phyloP scores from a whole-genome alignment of 2,113 vertebrate species.

The Procapra przewalskii region DNA sequence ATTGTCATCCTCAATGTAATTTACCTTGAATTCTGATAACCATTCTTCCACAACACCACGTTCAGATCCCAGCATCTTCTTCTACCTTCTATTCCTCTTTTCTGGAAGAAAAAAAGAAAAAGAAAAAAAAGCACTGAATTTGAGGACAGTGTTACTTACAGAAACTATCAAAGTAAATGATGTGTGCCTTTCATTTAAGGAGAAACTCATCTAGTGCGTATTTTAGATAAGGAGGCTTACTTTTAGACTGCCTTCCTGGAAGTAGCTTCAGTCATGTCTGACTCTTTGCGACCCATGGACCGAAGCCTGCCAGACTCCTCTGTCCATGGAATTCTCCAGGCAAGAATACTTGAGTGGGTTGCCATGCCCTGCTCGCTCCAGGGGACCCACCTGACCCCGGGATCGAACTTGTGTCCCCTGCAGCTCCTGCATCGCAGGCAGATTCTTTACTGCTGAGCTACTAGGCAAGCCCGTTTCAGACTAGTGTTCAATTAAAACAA shows the following conservation, averaged over 20 bases:
- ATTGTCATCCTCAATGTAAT: neutral
- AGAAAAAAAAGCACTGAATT: neutral
- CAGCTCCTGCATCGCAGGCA: neutral
- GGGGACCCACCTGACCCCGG: neutral
- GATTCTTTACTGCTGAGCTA: neutral
- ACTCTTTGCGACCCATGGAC: neutral
- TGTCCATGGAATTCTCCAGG: neutral
- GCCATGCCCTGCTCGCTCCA: neutral
- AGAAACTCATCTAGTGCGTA: slow-evolving; percentile 5
- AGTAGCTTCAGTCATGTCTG: neutral
- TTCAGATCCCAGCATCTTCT: slow-evolving; percentile 95
- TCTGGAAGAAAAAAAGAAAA: slow-evolving; percentile 23
- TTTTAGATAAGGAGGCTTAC: neutral
- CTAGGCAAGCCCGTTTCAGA: neutral
- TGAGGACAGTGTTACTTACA: neutral
- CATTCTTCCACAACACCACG: slow-evolving; percentile 96
- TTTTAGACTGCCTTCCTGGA: neutral
- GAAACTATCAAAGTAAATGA: slow-evolving; percentile 4
- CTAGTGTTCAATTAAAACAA: neutral
- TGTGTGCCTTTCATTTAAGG: neutral
- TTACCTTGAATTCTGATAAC: slow-evolving; percentile 99
- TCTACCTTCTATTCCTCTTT: slow-evolving; percentile 77
- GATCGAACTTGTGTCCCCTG: neutral
- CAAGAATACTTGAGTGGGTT: neutral
- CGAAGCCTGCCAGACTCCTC: neutral